Evolutionary conservation across 2,888 invertebrate species (phyloP), one percentile per base, ranked within the genome.

Genomic region (Aphelenchoides bicaudatus): DNA sequence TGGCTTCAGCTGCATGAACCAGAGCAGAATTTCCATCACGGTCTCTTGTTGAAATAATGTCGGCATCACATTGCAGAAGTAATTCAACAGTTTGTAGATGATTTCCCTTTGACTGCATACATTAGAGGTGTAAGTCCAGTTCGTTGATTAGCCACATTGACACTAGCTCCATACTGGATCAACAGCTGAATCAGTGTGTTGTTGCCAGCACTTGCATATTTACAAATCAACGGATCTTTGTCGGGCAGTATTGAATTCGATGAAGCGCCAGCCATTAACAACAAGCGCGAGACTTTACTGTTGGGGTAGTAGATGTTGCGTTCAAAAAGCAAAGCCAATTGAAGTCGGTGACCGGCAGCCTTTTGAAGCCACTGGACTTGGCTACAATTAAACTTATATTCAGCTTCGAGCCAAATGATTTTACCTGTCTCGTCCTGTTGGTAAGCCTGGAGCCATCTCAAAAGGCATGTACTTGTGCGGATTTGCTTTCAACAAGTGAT

Each of bases 401-500:
- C n/a, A n/a, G n/a, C n/a, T n/a, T n/a, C n/a, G n/a, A n/a, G n/a
- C n/a, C n/a, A n/a, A n/a, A n/a, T n/a, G n/a, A n/a, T n/a, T n/a
- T n/a, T n/a, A n/a, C n/a, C n/a, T n/a, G n/a, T 71, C 68, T 31
- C 65, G 59, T 16, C 59, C 50, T 25, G 34, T 19, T 6, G 67
- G 68, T 63, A 67, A 52, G 29, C 58, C 70, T 10, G 49, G 25
- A 2, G 63, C 68, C 34, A 71, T 50, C 5, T 59, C 68, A 10
- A 57, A 10, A 1, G 31, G 56, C 64, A 71, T 62, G 55, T 71
- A 71, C 79, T 92, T 87, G 80, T 92, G 94, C 74, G 94, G 88
- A 79, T 94, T 92, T 1, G 93, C 94, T 82, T 94, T 94, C 10
- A 96, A 82, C 69, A 94, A 89, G 79, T 96, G 94, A 81, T 96